These are phyloP conservation scores for Progne subis DNA, from an alignment of 2,113 vertebrate genomes.

Conservation along the genomic window DNA sequence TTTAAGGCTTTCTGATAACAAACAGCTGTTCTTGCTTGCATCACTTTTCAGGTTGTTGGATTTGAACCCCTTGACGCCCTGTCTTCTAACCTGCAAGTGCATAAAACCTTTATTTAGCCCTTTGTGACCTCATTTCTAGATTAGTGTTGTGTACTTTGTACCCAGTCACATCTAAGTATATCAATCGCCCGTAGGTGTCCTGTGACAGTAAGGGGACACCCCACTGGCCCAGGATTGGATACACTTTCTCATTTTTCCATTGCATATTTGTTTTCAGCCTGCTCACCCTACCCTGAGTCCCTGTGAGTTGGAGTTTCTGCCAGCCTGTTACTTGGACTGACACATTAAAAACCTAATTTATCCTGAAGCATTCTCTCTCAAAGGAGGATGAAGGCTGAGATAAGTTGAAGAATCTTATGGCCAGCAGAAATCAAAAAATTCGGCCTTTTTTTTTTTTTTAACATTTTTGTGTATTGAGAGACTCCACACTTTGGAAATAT, in stretches of 20 bases:
- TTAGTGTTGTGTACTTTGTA: fast-evolving
- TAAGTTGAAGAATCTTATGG: not conserved
- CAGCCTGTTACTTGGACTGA: not conserved
- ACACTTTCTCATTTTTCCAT: conserved; percentile 1
- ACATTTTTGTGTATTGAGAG: not conserved
- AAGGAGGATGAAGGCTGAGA: not conserved
- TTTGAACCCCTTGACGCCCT: not conserved
- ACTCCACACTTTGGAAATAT: not conserved
- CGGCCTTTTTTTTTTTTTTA: not conserved
- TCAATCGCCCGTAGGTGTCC: fast-evolving
- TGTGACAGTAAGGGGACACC: conserved; percentile 11
- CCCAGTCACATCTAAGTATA: not conserved
- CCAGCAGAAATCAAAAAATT: not conserved
- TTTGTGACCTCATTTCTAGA: not conserved
- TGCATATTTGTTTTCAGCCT: conserved; percentile 11
- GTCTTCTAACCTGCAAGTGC: not conserved
- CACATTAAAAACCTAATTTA: not conserved
- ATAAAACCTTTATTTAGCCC: not conserved
- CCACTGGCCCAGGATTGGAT: not conserved
- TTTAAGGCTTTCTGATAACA: not conserved
- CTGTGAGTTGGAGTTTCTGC: not conserved
- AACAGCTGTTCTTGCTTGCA: not conserved
- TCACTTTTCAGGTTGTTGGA: not conserved
- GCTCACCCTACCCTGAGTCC: not conserved
- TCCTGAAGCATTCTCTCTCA: not conserved